Percentiles rank a stretch among this genome's conserved stretches.
phyloP scores from a whole-genome alignment of 2,797 vertebrate species.

The Rhadinocentrus ornatus region DNA sequence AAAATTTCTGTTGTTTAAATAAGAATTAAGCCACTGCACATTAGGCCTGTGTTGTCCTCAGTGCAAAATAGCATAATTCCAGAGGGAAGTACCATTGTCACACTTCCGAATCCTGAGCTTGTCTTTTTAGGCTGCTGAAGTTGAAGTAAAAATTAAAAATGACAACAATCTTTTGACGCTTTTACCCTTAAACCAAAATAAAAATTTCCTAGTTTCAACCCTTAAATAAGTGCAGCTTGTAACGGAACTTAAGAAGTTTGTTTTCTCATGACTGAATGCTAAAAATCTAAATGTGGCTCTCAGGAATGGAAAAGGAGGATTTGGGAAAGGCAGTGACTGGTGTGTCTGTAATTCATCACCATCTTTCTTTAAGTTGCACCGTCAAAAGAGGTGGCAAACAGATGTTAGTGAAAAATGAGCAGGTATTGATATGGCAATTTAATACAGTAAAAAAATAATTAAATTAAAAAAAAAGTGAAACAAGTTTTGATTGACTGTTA shows the following conservation, averaged over 20 bases:
- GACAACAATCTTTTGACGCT: slow-evolving; percentile 24
- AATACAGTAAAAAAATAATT: too few relatives aligned
- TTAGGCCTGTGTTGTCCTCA: slow-evolving; percentile 5
- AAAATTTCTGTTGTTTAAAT: background rate
- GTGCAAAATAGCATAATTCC: slow-evolving; percentile 15
- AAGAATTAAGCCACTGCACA: background rate
- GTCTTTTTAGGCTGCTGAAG: slow-evolving; percentile 29
- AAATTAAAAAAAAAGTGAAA: too few relatives aligned
- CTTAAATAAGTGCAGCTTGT: background rate
- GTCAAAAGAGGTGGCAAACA: background rate
- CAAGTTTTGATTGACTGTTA: too few relatives aligned
- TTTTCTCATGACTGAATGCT: slow-evolving; percentile 8
- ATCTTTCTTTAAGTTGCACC: background rate
- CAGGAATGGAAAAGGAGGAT: background rate
- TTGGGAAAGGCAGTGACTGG: slow-evolving; percentile 3
- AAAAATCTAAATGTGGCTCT: slow-evolving; percentile 3
- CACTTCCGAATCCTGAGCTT: slow-evolving; percentile 12
- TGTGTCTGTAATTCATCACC: background rate
- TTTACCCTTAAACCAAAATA: slow-evolving; percentile 34
- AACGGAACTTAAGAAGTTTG: background rate
- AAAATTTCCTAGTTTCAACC: slow-evolving; percentile 7
- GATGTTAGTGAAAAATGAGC: background rate
- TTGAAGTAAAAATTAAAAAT: slow-evolving; percentile 1
- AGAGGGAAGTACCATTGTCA: slow-evolving; percentile 4
- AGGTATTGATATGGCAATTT: too few relatives aligned